Conservation (phyloP, 1,140 invertebrate species). For the Nylanderia fulva region DNA sequence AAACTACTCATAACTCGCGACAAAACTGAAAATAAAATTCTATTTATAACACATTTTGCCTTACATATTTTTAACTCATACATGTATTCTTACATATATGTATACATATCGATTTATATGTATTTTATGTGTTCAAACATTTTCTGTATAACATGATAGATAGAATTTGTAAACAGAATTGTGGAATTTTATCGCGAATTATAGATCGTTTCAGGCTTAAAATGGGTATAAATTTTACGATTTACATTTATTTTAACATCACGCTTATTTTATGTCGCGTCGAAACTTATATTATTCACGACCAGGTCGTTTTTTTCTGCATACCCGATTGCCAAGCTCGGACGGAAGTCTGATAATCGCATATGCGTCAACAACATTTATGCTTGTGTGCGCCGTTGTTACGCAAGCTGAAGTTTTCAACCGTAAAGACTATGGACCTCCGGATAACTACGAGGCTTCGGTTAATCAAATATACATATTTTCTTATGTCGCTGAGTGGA, state of each 20-base stretch:
- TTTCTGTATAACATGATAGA: too few species aligned
- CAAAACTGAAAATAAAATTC: too few species aligned
- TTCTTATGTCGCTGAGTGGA: slow-evolving; percentile 38
- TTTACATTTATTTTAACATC: neutral
- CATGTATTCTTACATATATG: too few species aligned
- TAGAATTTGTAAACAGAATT: too few species aligned
- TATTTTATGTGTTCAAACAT: too few species aligned
- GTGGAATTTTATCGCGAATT: too few species aligned
- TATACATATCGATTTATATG: too few species aligned
- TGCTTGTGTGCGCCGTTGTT: slow-evolving; percentile 50
- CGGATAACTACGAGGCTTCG: slow-evolving; percentile 68
- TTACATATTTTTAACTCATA: too few species aligned
- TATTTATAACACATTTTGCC: too few species aligned
- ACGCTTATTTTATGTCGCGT: slow-evolving; percentile 9
- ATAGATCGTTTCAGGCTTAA: too few species aligned
- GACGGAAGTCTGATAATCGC: slow-evolving; percentile 71
- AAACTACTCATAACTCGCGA: too few species aligned
- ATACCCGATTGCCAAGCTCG: slow-evolving; percentile 47
- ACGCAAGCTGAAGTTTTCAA: slow-evolving; percentile 60
- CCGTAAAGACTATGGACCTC: slow-evolving; percentile 43
- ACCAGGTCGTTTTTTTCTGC: neutral
- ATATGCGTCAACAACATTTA: slow-evolving; percentile 65
- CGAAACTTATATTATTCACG: slow-evolving; percentile 24
- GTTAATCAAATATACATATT: slow-evolving; percentile 66
- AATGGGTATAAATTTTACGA: neutral